Conservation (phyloP, 2,797 vertebrate species). For the Neosilurus hyrtlii region DNA sequence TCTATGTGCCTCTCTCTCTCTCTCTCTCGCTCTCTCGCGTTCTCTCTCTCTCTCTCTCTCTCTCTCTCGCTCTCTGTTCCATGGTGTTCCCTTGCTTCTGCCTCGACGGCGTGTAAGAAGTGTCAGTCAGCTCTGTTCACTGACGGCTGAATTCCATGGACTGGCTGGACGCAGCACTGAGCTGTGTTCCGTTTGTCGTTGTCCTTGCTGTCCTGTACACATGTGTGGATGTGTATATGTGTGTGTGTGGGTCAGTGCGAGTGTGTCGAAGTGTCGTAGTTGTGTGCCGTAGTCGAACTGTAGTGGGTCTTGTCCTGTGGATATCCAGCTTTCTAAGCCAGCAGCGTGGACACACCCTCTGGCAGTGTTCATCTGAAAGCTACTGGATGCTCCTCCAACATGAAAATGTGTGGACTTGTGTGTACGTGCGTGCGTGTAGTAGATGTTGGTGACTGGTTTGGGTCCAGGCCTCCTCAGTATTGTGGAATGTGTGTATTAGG, state of each 20-base stretch:
- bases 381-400: conserved; percentile 46
- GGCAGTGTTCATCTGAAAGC: conserved; percentile 49
- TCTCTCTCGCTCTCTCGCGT: conserved; percentile 57
- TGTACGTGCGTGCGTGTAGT: conserved; percentile 50
- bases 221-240: conserved; percentile 52
- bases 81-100: conserved; percentile 53
- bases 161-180: conserved; percentile 50
- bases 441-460: conserved; percentile 52
- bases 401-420: conserved; percentile 33
- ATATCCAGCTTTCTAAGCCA: conserved; percentile 64
- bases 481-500: conserved; percentile 40
- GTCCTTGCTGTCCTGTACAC: conserved; percentile 56
- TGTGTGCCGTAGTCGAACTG: conserved; percentile 23
- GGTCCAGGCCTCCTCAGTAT: background rate
- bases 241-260: conserved; percentile 43
- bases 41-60: conserved; percentile 56
- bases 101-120: conserved; percentile 49
- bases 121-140: conserved; percentile 56
- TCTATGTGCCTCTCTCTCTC: conserved; percentile 49
- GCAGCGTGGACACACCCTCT: conserved; percentile 39
- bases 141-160: conserved; percentile 51
- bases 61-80: conserved; percentile 59
- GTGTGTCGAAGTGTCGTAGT: conserved; percentile 44
- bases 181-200: conserved; percentile 48
- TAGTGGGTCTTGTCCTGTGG: conserved; percentile 59